Conservation (phyloP, 2,797 vertebrate genomes). For the Scolopax rusticola region DNA sequence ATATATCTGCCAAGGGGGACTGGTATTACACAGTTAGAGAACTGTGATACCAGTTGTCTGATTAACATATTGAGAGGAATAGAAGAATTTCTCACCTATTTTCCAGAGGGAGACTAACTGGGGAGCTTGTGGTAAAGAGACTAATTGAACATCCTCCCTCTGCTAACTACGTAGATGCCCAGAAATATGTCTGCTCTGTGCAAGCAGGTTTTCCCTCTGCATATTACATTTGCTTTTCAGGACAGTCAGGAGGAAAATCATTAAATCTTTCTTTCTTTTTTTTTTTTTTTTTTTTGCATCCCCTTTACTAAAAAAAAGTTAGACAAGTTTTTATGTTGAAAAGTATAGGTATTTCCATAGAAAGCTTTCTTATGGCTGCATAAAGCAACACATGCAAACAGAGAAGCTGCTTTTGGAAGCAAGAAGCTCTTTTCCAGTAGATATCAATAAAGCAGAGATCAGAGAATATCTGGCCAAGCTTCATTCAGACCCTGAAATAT, state of each 20-base stretch:
- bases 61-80: conserved; percentile 96
- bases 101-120: conserved; percentile 80
- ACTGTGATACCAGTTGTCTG: conserved; percentile 89
- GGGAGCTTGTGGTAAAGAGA: conserved; percentile 76
- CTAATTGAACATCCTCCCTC: conserved; percentile 79
- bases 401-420: neutral
- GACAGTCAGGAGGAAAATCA: conserved; percentile 10
- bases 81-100: conserved; percentile 85
- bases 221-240: conserved; percentile 48
- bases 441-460: neutral
- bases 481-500: conserved; percentile 6
- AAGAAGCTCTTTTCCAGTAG: neutral
- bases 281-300: neutral
- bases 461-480: neutral
- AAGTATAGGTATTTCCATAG: neutral
- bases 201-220: conserved; percentile 39
- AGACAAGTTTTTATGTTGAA: neutral
- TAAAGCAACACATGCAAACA: neutral
- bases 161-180: conserved; percentile 54
- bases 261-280: neutral
- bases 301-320: neutral
- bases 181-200: conserved; percentile 38
- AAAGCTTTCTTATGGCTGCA: neutral
- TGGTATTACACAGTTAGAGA: conserved; percentile 87
- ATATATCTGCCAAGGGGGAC: conserved; percentile 91